These are phyloP conservation scores for Chelmon rostratus DNA, from an alignment of 2,797 vertebrate genomes.

Conservation along the genomic window DNA sequence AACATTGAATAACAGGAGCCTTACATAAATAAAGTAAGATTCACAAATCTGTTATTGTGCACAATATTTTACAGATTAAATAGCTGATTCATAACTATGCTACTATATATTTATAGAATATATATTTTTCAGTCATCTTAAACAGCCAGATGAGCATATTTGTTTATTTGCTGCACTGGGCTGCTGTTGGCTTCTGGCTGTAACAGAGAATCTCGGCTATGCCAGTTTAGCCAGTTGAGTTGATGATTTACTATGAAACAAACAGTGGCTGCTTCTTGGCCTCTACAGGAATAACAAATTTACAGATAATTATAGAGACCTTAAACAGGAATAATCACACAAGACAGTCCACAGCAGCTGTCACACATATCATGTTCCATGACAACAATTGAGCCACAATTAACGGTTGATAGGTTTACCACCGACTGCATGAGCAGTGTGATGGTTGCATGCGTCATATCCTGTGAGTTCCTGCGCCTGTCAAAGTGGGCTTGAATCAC, in stretches of 20 bases:
- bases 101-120: too few species aligned
- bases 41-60: too few species aligned
- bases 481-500: slow-evolving; percentile 13
- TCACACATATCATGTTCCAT: slow-evolving; percentile 4
- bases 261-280: not conserved
- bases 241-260: not conserved
- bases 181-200: slow-evolving; percentile 5
- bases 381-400: slow-evolving; percentile 4
- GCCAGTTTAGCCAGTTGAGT: not conserved
- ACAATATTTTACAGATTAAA: too few species aligned
- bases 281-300: not conserved
- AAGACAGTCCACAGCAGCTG: not conserved
- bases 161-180: slow-evolving; percentile 7
- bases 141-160: not conserved
- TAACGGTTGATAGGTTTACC: slow-evolving; percentile 47
- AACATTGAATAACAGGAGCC: too few species aligned
- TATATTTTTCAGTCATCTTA: not conserved
- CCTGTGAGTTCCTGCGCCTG: slow-evolving; percentile 22
- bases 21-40: too few species aligned
- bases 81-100: too few species aligned
- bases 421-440: slow-evolving; percentile 27
- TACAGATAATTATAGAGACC: not conserved
- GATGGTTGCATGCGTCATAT: slow-evolving; percentile 39
- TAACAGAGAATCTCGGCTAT: slow-evolving; percentile 7
- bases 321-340: not conserved